Evolutionary conservation across 2,113 vertebrate species (phyloP).

Genomic region (Typhlomys cinereus): DNA sequence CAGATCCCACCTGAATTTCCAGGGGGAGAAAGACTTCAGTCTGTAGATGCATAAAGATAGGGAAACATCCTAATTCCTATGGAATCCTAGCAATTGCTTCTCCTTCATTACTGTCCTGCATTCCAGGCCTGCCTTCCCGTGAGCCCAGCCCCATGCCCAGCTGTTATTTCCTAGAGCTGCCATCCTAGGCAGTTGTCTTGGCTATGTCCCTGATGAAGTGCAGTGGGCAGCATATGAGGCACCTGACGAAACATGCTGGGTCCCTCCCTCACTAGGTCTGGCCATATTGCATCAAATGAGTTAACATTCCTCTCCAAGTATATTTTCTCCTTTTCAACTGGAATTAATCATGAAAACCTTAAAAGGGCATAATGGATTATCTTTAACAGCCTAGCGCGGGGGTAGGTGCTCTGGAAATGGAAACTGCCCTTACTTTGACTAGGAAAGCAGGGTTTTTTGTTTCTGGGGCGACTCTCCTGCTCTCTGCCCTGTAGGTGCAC

Average conservation of each 20-base stretch:
- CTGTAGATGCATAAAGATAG: neutral
- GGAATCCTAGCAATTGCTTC: neutral
- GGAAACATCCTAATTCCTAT: neutral
- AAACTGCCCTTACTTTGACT: neutral
- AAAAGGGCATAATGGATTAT: neutral
- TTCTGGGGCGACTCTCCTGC: neutral
- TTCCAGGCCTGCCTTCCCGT: conserved; percentile 18
- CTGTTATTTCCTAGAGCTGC: conserved; percentile 22
- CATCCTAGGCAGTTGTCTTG: conserved; percentile 14
- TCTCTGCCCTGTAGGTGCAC: accelerated
- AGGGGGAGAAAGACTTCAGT: neutral
- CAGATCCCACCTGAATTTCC: neutral
- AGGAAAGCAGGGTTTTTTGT: neutral
- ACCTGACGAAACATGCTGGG: neutral
- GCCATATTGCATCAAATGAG: neutral
- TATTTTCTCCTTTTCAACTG: neutral
- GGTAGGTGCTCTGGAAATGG: neutral
- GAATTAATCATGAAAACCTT: neutral
- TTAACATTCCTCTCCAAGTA: neutral
- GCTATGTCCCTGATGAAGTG: neutral
- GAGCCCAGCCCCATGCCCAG: neutral
- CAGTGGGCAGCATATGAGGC: neutral
- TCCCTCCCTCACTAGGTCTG: neutral
- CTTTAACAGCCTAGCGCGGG: neutral
- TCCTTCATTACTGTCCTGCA: neutral